phyloP scores from a whole-genome alignment of 1,140 invertebrate species.

The Dufourea novaeangliae region DNA sequence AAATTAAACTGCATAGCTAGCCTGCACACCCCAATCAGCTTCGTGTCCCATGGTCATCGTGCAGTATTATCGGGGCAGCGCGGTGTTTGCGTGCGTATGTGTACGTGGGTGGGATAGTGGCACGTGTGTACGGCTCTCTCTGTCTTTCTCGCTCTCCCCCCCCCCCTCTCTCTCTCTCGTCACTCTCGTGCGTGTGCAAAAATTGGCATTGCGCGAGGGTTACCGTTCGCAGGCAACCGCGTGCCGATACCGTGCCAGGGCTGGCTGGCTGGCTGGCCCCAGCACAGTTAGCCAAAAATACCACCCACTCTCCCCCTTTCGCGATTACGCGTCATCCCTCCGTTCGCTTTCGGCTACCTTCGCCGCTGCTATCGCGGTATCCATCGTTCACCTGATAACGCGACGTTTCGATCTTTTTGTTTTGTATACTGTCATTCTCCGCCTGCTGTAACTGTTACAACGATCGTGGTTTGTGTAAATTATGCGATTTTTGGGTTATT shows the following conservation, averaged over 20 bases:
- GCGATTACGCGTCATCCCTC: conserved; percentile 47
- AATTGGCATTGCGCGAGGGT: conserved; percentile 68
- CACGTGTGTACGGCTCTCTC: conserved; percentile 47
- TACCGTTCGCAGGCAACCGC: conserved; percentile 51
- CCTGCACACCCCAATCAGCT: conserved; percentile 74
- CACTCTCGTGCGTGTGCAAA: conserved; percentile 58
- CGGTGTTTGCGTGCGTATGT: conserved; percentile 50
- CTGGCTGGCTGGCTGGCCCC: too few species aligned
- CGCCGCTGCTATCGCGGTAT: conserved; percentile 7
- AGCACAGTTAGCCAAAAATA: conserved; percentile 60
- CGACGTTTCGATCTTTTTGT: neutral
- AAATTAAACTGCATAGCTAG: conserved; percentile 77
- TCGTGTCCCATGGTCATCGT: conserved; percentile 74
- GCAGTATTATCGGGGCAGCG: conserved; percentile 70
- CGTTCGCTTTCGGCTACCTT: conserved; percentile 9
- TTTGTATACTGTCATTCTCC: too few species aligned
- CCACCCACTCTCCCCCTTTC: conserved; percentile 50
- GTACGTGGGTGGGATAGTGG: conserved; percentile 61
- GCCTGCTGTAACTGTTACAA: neutral
- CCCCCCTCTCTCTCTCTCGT: neutral
- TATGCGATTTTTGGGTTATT: conserved; percentile 27
- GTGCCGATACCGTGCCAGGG: conserved; percentile 52
- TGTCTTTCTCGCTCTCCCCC: neutral
- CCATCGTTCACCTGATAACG: conserved; percentile 25
- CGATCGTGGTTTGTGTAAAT: conserved; percentile 31